phyloP scores from a whole-genome alignment of 2,888 invertebrate genomes.

The Autographa gamma region DNA sequence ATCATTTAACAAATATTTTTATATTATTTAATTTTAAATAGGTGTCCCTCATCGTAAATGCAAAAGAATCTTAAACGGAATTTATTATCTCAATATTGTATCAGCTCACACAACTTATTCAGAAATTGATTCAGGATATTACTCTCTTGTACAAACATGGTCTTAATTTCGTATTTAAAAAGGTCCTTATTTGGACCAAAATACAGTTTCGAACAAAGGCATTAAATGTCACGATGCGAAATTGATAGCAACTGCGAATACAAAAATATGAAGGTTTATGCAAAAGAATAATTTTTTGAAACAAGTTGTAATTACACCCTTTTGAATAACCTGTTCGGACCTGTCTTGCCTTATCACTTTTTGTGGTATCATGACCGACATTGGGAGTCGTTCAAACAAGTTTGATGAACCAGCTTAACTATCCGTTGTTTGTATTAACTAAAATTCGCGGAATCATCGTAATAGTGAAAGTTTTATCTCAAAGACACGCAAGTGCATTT shows the following conservation, averaged over 20 bases:
- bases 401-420: constrained; percentile 52
- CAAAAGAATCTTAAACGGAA: not conserved
- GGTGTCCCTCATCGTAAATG: not conserved
- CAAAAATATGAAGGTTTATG: constrained; percentile 6
- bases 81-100: not conserved
- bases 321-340: constrained; percentile 30
- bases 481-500: constrained; percentile 41
- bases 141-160: constrained; percentile 4
- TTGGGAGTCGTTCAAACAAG: constrained; percentile 41
- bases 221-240: constrained; percentile 4
- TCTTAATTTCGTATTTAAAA: not conserved
- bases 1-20: too few species aligned
- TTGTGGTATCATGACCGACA: constrained; percentile 59
- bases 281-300: constrained; percentile 9
- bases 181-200: constrained; percentile 4
- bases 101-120: not conserved
- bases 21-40: too few species aligned
- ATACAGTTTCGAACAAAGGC: not conserved
- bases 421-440: constrained; percentile 60
- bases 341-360: constrained; percentile 36
- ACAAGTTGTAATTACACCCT: constrained; percentile 28
- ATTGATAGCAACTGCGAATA: constrained; percentile 1
- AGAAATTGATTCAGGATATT: constrained; percentile 1
- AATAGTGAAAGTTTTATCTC: constrained; percentile 75
- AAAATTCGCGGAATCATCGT: constrained; percentile 69